These are phyloP conservation scores for Erythrocercus mccallii DNA, from an alignment of 2,113 vertebrate species.

Conservation along the genomic window DNA sequence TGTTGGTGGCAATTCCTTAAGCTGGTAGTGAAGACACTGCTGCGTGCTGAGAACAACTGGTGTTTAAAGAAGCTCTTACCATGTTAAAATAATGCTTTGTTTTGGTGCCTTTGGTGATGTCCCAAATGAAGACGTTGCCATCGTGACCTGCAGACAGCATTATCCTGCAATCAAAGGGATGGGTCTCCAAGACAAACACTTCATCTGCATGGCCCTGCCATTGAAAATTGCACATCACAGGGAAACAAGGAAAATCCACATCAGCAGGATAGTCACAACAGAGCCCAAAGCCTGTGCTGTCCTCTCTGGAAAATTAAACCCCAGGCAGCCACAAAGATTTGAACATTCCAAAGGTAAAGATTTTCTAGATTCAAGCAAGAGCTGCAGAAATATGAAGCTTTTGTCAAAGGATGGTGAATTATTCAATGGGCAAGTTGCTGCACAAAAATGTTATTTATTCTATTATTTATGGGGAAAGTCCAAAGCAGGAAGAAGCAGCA, in stretches of 20 bases:
- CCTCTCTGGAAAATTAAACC: not conserved
- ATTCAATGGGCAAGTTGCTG: not conserved
- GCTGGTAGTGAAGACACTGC: not conserved
- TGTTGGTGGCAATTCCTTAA: not conserved
- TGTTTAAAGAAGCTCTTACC: slow-evolving; percentile 68
- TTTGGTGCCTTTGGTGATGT: slow-evolving; percentile 87
- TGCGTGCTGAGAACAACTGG: fast-evolving
- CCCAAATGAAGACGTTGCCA: slow-evolving; percentile 96
- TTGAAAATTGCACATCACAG: not conserved
- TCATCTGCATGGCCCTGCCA: slow-evolving; percentile 93
- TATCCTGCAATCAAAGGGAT: slow-evolving; percentile 93
- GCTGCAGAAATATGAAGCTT: not conserved
- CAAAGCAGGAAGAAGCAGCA: not conserved
- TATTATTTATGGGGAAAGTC: not conserved
- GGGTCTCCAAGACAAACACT: slow-evolving; percentile 96
- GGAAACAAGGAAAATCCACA: not conserved
- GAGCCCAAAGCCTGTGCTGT: not conserved
- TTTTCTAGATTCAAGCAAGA: not conserved
- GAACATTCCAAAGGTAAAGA: not conserved
- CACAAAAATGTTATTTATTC: not conserved
- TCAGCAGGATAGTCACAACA: not conserved
- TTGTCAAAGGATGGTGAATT: not conserved
- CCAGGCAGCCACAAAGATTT: not conserved
- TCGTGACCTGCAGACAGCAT: slow-evolving; percentile 97
- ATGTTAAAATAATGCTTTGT: slow-evolving; percentile 94